These are phyloP conservation scores for Drosophila kuntzei DNA, from an alignment of 2,888 invertebrate species.

Conservation along the genomic window DNA sequence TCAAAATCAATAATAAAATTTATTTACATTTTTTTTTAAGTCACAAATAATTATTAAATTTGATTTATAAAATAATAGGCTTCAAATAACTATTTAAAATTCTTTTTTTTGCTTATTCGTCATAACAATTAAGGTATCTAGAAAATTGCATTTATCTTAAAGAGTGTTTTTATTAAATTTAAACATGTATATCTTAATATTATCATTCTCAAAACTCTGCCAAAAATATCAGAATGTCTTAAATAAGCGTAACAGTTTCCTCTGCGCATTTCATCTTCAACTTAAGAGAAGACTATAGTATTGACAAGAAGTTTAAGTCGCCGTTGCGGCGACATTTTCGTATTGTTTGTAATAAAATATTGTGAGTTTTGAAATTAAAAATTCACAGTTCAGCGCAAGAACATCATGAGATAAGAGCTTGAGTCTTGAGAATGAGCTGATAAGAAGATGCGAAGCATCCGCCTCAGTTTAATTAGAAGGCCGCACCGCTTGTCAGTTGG, in stretches of 20 bases:
- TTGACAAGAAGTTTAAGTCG: constrained; percentile 13
- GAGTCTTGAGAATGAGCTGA: constrained; percentile 48
- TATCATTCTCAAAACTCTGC: not conserved
- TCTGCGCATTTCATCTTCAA: constrained; percentile 1
- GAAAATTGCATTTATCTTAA: too few relatives aligned
- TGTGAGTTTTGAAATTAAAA: constrained; percentile 71
- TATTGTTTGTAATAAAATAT: constrained; percentile 73
- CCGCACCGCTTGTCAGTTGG: constrained; percentile 50
- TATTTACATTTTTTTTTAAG: too few relatives aligned
- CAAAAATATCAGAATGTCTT: not conserved
- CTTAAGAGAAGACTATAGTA: constrained; percentile 1
- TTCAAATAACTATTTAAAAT: too few relatives aligned
- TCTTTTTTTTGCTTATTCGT: too few relatives aligned
- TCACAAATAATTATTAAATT: too few relatives aligned
- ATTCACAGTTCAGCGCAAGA: constrained; percentile 68
- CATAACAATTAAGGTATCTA: too few relatives aligned
- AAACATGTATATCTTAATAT: too few relatives aligned
- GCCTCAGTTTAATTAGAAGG: constrained; percentile 66
- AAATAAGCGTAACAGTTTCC: not conserved
- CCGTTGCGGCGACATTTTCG: constrained; percentile 42
- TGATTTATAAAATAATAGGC: too few relatives aligned
- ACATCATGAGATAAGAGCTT: constrained; percentile 52
- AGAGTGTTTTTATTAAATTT: too few relatives aligned
- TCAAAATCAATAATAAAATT: too few relatives aligned
- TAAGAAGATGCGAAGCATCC: constrained; percentile 51